A percentile compares a stretch with the other conserved stretches of the same genome.
These are phyloP conservation scores for Mythimna lalbum DNA, from an alignment of 2,888 invertebrate genomes.

Conservation along the genomic window DNA sequence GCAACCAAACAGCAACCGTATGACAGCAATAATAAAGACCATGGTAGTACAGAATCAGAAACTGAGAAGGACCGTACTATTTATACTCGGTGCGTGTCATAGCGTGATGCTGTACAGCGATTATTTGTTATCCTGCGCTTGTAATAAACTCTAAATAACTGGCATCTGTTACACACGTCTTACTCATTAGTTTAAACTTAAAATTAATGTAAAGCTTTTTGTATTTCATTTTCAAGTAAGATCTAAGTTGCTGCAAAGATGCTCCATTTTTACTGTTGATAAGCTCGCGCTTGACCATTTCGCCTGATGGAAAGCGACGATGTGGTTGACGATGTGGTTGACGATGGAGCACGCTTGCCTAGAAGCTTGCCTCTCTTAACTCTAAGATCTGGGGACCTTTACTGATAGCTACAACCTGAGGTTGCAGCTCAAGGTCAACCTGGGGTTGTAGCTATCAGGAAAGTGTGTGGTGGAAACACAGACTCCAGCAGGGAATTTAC, in stretches of 20 bases:
- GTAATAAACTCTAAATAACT: slow-evolving; percentile 40
- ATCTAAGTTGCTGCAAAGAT: background rate
- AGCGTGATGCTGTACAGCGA: slow-evolving; percentile 71
- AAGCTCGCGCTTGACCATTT: no score
- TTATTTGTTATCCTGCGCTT: slow-evolving; percentile 57
- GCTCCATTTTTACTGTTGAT: background rate
- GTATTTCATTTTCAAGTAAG: background rate
- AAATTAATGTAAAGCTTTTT: background rate
- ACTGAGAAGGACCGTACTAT: slow-evolving; percentile 61
- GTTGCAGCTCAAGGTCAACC: no score
- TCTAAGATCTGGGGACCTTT: no score
- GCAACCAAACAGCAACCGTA: slow-evolving; percentile 5
- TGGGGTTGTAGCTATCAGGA: no score
- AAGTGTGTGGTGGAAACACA: no score
- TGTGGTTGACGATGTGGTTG: no score
- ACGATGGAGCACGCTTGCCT: no score
- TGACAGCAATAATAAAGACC: background rate
- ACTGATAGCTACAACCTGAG: no score
- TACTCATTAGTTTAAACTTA: slow-evolving; percentile 6
- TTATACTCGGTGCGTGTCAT: slow-evolving; percentile 70
- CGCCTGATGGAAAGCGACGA: no score
- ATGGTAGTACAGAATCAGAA: background rate
- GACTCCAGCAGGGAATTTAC: no score
- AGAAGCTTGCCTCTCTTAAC: no score
- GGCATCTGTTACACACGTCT: slow-evolving; percentile 11